phyloP scores from a whole-genome alignment of 2,888 invertebrate genomes.

The Noctua janthina region DNA sequence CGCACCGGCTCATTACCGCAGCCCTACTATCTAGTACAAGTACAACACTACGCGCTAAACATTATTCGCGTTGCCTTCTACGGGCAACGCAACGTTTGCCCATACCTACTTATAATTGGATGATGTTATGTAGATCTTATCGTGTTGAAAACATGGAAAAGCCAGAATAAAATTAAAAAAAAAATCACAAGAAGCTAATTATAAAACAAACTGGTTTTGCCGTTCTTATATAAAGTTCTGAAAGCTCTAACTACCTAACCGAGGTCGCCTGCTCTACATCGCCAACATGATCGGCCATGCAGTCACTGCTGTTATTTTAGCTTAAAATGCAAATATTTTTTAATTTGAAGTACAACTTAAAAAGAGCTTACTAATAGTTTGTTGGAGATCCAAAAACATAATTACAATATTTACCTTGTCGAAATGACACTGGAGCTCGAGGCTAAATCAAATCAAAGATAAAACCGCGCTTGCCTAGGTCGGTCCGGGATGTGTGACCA shows the following conservation, averaged over 20 bases:
- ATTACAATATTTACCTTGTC: neutral
- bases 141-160: neutral
- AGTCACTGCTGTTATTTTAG: neutral
- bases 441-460: neutral
- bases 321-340: neutral
- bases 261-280: neutral
- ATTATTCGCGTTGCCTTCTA: slow-evolving; percentile 82
- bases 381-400: neutral
- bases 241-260: neutral
- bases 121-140: slow-evolving; percentile 21
- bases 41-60: slow-evolving; percentile 78
- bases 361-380: neutral
- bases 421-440: neutral
- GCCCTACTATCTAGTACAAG: slow-evolving; percentile 74
- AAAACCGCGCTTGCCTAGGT: neutral
- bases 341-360: neutral
- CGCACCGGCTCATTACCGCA: slow-evolving; percentile 84
- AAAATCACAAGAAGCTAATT: neutral
- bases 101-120: slow-evolving; percentile 42
- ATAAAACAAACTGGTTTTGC: neutral
- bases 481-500: neutral
- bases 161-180: neutral
- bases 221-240: neutral
- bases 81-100: slow-evolving; percentile 57
- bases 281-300: neutral